Evolutionary conservation across 2,888 invertebrate genomes (phyloP), one percentile per base, ranked within the genome.

Genomic region (Parasteatoda lunata): DNA sequence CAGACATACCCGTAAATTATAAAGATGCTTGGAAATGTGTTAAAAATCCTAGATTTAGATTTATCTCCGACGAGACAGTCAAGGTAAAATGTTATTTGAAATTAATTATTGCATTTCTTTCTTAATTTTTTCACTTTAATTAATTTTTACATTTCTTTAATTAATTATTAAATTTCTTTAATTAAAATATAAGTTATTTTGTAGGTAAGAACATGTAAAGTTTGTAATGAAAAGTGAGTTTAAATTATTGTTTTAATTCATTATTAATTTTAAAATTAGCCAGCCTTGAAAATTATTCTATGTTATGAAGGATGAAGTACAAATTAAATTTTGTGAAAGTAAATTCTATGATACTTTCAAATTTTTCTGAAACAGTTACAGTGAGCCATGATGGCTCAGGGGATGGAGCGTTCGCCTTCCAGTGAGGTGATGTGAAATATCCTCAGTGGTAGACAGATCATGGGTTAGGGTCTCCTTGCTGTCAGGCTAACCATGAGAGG

Each of bases 21-120:
- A 48, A 80, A 76, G 85, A 86, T 81, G 72, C 77, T 66, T 86
- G 85, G 85, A 86, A 71, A 65, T 86, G 69, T 80, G 85, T 86
- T n/a, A 86, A 86, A 72, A 79, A 81, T 77, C 85, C 85, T 9
- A 76, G 80, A 77, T 86, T 86, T 68, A 75, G 85, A 15, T 86
- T 86, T 72, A 77, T 81, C 45, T 80, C 51, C 59, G 85, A 86
- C 59, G 80, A 86, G 76, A 77, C 80, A 66, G 85, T 86, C 3
- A 86, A 86, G 85, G 85, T 86, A 72, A 48, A 51, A 45, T 13
- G 13, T 6, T 13, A 6, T 68, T 54, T 30, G 30, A 45, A 72
- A 4, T 13, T 15, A 47, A 72, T 52, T 54, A 47, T 8, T 15
- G 47, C 8, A 9, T 15, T 8, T 70, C 15, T 68, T 15, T 15